Conservation (phyloP, 2,113 vertebrate species). For the Bucco capensis region DNA sequence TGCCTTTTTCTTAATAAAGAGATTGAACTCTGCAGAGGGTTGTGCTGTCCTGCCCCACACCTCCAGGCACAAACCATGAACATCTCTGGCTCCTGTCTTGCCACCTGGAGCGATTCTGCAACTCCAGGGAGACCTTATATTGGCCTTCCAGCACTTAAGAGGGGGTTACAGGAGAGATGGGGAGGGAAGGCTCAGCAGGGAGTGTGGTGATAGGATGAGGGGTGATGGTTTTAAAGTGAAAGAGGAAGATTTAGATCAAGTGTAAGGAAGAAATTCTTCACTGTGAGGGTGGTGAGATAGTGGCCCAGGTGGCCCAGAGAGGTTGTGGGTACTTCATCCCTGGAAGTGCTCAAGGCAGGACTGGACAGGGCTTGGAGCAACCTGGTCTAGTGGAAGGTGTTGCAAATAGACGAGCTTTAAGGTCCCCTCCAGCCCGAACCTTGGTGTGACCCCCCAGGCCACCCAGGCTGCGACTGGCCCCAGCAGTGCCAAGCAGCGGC, state of each 20-base stretch:
- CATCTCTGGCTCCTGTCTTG: not conserved
- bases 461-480: not conserved
- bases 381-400: not conserved
- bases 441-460: not conserved
- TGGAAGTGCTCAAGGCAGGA: not conserved
- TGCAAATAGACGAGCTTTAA: rapidly evolving
- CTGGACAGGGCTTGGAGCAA: not conserved
- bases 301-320: not conserved
- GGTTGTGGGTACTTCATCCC: not conserved
- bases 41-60: not conserved
- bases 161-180: not conserved
- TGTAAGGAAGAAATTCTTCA: not conserved
- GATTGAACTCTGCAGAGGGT: not conserved
- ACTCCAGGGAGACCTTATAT: not conserved
- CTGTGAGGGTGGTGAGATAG: not conserved
- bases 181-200: no score
- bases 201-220: not conserved
- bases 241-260: not conserved
- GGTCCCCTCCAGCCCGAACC: not conserved
- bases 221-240: not conserved
- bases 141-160: not conserved
- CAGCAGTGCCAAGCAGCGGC: not conserved
- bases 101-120: not conserved
- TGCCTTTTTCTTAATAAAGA: constrained; percentile 75
- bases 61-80: not conserved